These are phyloP conservation scores for Malthinus flaveolus DNA, from an alignment of 2,888 invertebrate genomes.

Conservation along the genomic window DNA sequence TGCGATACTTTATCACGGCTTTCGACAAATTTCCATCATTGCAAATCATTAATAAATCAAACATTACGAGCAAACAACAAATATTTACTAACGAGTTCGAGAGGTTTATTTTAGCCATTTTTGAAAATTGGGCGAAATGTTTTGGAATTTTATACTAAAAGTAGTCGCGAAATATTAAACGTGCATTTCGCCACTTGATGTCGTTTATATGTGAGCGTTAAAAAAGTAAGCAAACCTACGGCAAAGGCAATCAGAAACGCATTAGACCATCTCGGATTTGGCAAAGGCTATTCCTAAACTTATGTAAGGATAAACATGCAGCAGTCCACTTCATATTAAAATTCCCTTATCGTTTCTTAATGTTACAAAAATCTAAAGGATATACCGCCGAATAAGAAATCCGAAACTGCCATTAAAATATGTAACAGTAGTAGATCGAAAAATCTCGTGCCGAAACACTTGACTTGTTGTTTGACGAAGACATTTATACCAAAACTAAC, in stretches of 20 bases:
- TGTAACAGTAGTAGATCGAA: constrained; percentile 21
- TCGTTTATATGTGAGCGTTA: constrained; percentile 4
- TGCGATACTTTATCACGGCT: constrained; percentile 32
- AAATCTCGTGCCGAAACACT: constrained; percentile 20
- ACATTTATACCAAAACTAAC: constrained; percentile 37
- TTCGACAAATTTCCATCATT: constrained; percentile 28
- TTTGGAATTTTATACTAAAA: too few species aligned
- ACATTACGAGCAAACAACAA: too few species aligned
- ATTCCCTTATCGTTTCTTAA: constrained; percentile 5
- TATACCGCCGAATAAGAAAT: constrained; percentile 4
- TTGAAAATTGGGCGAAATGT: too few species aligned
- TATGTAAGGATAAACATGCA: constrained; percentile 36
- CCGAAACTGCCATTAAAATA: constrained; percentile 21
- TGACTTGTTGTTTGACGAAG: constrained; percentile 25
- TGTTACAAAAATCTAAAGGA: neutral
- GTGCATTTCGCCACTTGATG: neutral
- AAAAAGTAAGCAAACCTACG: neutral
- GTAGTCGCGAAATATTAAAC: too few species aligned
- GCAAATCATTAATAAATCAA: neutral
- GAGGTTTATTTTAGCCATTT: too few species aligned
- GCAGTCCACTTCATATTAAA: constrained; percentile 15
- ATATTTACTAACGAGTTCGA: too few species aligned
- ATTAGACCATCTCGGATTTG: constrained; percentile 50
- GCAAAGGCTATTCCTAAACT: constrained; percentile 47
- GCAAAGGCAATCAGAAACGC: constrained; percentile 45